A percentile compares a stretch with the other conserved stretches of the same genome.
Evolutionary conservation across 1,140 invertebrate genomes (phyloP).

Genomic region (Amphibalanus amphitrite): DNA sequence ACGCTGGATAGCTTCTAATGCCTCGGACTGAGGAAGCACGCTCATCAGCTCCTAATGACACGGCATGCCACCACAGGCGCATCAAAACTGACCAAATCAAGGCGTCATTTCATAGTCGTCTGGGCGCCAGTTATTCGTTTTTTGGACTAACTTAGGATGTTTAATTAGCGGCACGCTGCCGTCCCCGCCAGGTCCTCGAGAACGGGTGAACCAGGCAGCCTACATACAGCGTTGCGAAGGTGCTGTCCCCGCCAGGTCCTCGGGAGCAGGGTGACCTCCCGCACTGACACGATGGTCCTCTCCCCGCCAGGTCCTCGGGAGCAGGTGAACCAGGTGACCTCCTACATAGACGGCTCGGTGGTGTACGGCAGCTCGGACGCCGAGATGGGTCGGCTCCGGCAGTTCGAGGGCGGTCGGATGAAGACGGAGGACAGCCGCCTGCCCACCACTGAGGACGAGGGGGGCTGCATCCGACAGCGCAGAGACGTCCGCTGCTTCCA

Average conservation of each 20-base stretch:
- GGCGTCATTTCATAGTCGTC: too few relatives aligned
- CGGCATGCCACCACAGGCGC: too few relatives aligned
- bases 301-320: slow-evolving; percentile 52
- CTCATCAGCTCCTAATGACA: too few relatives aligned
- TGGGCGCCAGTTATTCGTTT: too few relatives aligned
- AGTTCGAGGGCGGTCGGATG: slow-evolving; percentile 41
- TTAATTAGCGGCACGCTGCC: too few relatives aligned
- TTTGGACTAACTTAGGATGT: too few relatives aligned
- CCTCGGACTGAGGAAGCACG: too few relatives aligned
- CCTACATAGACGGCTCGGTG: slow-evolving; percentile 75
- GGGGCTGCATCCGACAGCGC: slow-evolving; percentile 6
- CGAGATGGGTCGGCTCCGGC: slow-evolving; percentile 47
- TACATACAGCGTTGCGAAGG: too few relatives aligned
- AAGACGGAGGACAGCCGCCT: slow-evolving; percentile 2
- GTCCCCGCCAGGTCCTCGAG: slow-evolving; percentile 49
- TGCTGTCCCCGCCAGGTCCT: slow-evolving; percentile 45
- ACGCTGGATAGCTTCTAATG: too few relatives aligned
- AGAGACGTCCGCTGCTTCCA: slow-evolving; percentile 6
- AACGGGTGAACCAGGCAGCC: slow-evolving; percentile 59
- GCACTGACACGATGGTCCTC: slow-evolving; percentile 61
- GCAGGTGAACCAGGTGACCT: slow-evolving; percentile 60
- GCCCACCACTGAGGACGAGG: not conserved
- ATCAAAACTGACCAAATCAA: too few relatives aligned
- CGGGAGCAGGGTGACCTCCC: slow-evolving; percentile 67
- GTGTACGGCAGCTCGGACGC: slow-evolving; percentile 71